These are phyloP conservation scores for Pseudomyrmex concolor DNA, from an alignment of 1,140 invertebrate species.

Conservation along the genomic window DNA sequence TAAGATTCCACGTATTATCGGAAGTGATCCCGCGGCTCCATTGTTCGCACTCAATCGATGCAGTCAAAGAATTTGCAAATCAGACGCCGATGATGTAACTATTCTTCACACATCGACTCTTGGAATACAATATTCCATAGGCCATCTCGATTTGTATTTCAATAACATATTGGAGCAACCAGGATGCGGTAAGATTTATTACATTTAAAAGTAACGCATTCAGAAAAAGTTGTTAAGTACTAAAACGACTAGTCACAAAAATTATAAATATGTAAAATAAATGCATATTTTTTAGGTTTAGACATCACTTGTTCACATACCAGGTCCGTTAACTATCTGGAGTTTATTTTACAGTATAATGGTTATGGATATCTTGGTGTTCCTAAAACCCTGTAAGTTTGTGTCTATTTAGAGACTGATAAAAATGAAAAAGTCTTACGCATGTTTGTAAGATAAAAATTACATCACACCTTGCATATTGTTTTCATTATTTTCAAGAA, in stretches of 20 bases:
- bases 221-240: background rate
- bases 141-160: slow-evolving; percentile 4
- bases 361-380: background rate
- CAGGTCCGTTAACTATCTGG: background rate
- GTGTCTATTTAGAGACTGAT: background rate
- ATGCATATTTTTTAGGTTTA: slow-evolving; percentile 9
- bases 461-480: background rate
- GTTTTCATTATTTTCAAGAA: background rate
- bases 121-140: background rate
- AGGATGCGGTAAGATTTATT: slow-evolving; percentile 42
- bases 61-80: background rate
- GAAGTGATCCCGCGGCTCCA: slow-evolving; percentile 50
- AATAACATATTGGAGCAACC: slow-evolving; percentile 21
- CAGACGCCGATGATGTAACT: slow-evolving; percentile 17
- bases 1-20: background rate
- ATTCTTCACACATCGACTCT: slow-evolving; percentile 21
- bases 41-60: rapidly evolving
- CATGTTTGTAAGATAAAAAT: background rate
- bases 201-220: background rate
- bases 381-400: background rate
- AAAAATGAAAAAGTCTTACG: background rate
- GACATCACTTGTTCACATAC: slow-evolving; percentile 8
- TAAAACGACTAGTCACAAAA: background rate
- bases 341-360: background rate
- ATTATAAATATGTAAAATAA: background rate